Evolutionary conservation across 2,888 invertebrate species (phyloP), one percentile per base, ranked within the genome.

Genomic region (Hymenopus coronatus): DNA sequence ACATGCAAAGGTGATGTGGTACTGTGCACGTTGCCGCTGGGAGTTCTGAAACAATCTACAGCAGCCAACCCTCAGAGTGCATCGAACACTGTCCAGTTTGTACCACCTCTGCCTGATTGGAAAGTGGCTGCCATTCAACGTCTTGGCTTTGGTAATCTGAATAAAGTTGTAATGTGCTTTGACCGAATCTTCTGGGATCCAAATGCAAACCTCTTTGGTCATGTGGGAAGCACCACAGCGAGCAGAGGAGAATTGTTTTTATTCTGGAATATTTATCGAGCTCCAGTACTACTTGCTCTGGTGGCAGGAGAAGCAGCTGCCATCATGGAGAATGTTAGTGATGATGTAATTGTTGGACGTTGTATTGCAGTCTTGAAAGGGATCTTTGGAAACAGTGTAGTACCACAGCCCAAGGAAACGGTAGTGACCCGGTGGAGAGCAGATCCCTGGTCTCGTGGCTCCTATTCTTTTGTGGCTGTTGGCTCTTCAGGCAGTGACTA

Each of bases 131-230:
- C 99, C 8, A 98, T 99, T 92, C 97, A 98, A 92, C 96, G 98
- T 88, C 95, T 99, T 89, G 99, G 99, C 28, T 99, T 98, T 93
- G 99, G 99, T 8, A 99, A 99, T 94, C 95, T 99, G 90, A 99
- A 99, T 94, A 97, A 99, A 94, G 94, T 96, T 81, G 98, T 99
- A 28, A 94, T 99, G 89, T 98, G 98, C 93, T 99, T 99, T 93
- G 99, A 99, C 93, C 95, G 97, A 89, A 97, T 98, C 88, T 99
- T 99, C 94, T 99, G 99, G 99, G 99, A 99, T 93, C 98, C 98
- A 0, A 98, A 97, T 93, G 96, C 97, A 82, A 98, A 99, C 94
- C 95, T 99, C 89, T 99, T 99, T 93, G 99, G 99, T 15, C 99
- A 99, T 93, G 98, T 99, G 88, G 98, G 98, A 40, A 98, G 98